Conservation (phyloP, 2,797 vertebrate species). For the Naso thynnoides region DNA sequence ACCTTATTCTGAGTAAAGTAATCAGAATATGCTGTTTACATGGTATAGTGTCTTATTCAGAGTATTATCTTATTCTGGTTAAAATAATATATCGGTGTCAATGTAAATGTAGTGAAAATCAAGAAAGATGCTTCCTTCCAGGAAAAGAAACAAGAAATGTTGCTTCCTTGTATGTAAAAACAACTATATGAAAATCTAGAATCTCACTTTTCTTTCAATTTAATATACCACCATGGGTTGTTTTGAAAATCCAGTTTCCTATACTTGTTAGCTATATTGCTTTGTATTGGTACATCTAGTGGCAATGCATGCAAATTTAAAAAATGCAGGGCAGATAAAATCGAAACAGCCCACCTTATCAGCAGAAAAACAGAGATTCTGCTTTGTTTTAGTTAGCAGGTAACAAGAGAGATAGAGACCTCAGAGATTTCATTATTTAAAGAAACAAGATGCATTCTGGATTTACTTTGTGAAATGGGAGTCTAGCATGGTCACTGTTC, state of each 20-base stretch:
- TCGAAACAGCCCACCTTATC: conserved; percentile 31
- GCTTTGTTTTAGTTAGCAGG: conserved; percentile 43
- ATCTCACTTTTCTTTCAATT: conserved; percentile 29
- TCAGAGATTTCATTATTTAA: conserved; percentile 34
- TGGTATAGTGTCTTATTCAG: too few species aligned
- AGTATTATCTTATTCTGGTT: too few species aligned
- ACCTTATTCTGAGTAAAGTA: too few species aligned
- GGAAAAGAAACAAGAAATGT: neutral
- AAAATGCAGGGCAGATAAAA: conserved; percentile 43
- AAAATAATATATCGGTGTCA: too few species aligned
- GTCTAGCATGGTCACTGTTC: conserved; percentile 13
- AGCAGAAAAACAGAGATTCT: conserved; percentile 36
- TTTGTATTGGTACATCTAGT: conserved; percentile 26
- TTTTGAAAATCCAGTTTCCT: conserved; percentile 62
- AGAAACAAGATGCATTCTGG: conserved; percentile 21
- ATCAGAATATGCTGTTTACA: too few species aligned
- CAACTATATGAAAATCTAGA: neutral
- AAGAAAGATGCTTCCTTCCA: conserved; percentile 1
- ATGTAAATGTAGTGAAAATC: too few species aligned
- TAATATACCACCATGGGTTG: conserved; percentile 38
- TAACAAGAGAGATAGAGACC: conserved; percentile 46
- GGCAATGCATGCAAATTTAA: conserved; percentile 33
- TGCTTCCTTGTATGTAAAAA: conserved; percentile 5
- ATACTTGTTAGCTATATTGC: conserved; percentile 47
- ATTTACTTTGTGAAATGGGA: conserved; percentile 27